phyloP scores from a whole-genome alignment of 2,113 vertebrate species.

The Eurystomus gularis region DNA sequence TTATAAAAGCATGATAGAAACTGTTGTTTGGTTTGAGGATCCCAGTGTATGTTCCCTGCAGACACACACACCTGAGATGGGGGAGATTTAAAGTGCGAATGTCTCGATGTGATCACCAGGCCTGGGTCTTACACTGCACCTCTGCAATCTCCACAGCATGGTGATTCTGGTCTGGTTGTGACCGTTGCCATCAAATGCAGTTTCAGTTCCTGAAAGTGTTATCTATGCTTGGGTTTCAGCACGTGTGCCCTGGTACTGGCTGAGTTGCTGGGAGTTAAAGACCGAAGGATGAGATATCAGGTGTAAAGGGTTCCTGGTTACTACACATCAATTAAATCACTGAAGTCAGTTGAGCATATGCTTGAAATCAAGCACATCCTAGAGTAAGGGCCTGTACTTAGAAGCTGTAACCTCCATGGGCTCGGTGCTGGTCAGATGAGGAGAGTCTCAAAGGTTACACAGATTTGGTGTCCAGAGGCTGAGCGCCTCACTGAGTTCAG shows the following conservation, averaged over 20 bases:
- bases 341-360: neutral
- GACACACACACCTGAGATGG: fast-evolving
- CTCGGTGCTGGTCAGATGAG: fast-evolving
- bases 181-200: neutral
- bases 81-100: neutral
- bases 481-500: neutral
- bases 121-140: neutral
- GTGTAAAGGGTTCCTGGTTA: neutral
- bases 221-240: neutral
- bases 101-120: fast-evolving
- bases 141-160: neutral
- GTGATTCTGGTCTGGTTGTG: neutral
- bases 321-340: neutral
- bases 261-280: neutral
- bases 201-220: neutral
- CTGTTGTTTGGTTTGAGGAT: neutral
- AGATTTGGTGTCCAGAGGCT: neutral
- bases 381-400: neutral
- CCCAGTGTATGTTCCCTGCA: neutral
- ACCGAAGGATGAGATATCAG: neutral
- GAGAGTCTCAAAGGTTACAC: neutral
- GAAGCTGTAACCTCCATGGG: neutral
- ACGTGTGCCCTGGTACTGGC: neutral
- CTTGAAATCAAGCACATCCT: neutral
- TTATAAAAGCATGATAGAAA: neutral